phyloP scores from a whole-genome alignment of 2,888 invertebrate species.

The Tenthredo amoena region DNA sequence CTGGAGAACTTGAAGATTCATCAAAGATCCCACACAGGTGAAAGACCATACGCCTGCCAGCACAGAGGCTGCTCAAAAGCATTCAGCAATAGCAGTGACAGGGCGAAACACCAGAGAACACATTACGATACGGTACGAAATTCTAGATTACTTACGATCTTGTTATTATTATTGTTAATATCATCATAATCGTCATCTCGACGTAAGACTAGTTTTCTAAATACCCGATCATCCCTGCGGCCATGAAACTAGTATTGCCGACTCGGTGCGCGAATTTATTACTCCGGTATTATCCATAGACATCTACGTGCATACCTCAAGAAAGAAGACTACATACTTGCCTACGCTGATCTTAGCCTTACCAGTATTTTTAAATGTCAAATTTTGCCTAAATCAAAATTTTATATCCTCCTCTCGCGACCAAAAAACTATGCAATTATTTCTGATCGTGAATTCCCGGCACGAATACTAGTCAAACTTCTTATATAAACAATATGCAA shows the following conservation, averaged over 20 bases:
- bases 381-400: not conserved
- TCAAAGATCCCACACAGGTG: conserved; percentile 96
- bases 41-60: conserved; percentile 97
- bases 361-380: not conserved
- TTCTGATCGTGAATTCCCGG: not conserved
- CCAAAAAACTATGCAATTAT: not conserved
- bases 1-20: conserved; percentile 99
- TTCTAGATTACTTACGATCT: not conserved
- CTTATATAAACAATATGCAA: not conserved
- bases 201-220: not conserved
- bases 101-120: conserved; percentile 99
- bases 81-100: conserved; percentile 98
- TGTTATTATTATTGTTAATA: not conserved
- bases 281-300: not conserved
- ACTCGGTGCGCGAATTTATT: not conserved
- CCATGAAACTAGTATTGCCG: not conserved
- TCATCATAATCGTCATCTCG: not conserved
- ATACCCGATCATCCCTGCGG: not conserved
- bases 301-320: no score
- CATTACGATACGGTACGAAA: conserved; percentile 96
- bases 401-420: not conserved
- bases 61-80: conserved; percentile 96
- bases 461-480: not conserved
- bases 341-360: not conserved
- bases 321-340: not conserved